These are phyloP conservation scores for Proteles cristata DNA, from an alignment of 2,113 vertebrate genomes.

Conservation along the genomic window DNA sequence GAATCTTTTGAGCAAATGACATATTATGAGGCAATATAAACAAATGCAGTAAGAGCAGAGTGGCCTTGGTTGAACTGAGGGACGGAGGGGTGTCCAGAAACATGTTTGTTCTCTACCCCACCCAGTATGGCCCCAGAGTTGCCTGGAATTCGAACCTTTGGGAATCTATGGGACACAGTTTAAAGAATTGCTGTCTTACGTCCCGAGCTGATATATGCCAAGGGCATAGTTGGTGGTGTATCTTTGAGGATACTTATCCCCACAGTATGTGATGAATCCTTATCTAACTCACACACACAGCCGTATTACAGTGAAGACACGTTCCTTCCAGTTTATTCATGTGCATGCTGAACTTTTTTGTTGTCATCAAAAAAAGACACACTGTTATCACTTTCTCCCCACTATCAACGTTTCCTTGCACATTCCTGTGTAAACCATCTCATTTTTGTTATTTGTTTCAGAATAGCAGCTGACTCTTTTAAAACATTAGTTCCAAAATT, in stretches of 20 bases:
- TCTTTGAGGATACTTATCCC: neutral
- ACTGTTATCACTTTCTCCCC: neutral
- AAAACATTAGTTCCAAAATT: neutral
- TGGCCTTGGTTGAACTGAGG: neutral
- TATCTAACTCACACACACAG: neutral
- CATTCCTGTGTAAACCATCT: neutral
- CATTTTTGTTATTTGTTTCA: neutral
- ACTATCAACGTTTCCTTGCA: neutral
- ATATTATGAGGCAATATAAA: neutral
- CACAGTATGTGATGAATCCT: neutral
- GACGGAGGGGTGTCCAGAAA: neutral
- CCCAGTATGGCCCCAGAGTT: neutral
- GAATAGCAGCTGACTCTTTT: constrained; percentile 31
- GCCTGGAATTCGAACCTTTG: neutral
- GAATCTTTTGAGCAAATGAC: constrained; percentile 12
- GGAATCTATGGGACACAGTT: neutral
- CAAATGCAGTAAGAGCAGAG: neutral
- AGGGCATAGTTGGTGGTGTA: neutral
- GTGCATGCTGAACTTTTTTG: neutral
- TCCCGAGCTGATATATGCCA: neutral
- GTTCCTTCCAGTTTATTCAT: neutral
- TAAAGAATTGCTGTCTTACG: neutral
- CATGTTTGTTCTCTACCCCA: neutral
- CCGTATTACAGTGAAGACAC: neutral
- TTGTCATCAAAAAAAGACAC: neutral